These are phyloP conservation scores for Masticophis lateralis DNA, from an alignment of 2,797 vertebrate genomes.

Conservation along the genomic window DNA sequence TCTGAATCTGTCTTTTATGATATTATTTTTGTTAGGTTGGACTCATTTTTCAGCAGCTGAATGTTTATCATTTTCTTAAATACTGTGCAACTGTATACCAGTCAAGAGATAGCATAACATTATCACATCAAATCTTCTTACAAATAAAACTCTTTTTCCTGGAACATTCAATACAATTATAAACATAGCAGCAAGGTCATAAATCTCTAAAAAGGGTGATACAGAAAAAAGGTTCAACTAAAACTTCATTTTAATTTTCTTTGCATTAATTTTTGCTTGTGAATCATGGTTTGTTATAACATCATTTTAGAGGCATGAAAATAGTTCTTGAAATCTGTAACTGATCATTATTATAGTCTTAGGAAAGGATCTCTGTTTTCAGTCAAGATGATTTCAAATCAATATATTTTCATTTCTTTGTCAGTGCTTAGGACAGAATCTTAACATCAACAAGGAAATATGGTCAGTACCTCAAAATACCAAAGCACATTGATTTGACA, in stretches of 20 bases:
- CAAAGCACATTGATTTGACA: constrained; percentile 54
- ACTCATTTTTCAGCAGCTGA: not conserved
- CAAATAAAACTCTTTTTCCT: not conserved
- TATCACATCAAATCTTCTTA: not conserved
- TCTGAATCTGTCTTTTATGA: not conserved
- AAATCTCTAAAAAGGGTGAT: not conserved
- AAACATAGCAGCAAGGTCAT: not conserved
- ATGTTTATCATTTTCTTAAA: not conserved
- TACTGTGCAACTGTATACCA: not conserved
- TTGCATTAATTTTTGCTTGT: not conserved
- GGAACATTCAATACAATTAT: not conserved
- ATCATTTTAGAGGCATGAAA: not conserved
- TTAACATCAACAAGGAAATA: constrained; percentile 47
- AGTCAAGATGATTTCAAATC: not conserved
- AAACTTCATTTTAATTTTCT: not conserved
- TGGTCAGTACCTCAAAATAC: constrained; percentile 55
- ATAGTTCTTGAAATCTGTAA: not conserved
- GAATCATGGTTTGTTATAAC: not conserved
- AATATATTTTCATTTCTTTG: constrained; percentile 14
- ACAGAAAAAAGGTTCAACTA: not conserved
- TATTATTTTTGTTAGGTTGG: not conserved
- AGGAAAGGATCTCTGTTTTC: not conserved
- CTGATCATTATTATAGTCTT: not conserved
- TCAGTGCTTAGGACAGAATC: constrained; percentile 30
- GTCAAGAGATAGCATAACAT: not conserved